phyloP scores from a whole-genome alignment of 2,113 vertebrate genomes.

The Labrus mixtus region DNA sequence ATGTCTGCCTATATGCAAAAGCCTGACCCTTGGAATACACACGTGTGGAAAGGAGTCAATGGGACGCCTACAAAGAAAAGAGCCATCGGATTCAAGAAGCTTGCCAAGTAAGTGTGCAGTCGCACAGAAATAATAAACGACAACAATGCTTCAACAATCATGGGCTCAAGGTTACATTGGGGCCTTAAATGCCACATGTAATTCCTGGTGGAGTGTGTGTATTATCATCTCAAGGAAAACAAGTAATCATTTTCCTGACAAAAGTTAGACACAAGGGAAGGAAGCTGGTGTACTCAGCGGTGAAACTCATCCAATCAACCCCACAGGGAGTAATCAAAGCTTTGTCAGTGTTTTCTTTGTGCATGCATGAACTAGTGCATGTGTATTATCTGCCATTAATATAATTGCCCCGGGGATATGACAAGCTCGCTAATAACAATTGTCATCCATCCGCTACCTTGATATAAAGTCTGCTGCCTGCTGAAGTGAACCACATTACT shows the following conservation, averaged over 20 bases:
- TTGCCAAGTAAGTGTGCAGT: constrained; percentile 92
- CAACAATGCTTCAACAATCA: background rate
- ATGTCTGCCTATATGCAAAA: constrained; percentile 80
- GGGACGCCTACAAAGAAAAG: constrained; percentile 97
- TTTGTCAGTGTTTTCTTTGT: constrained; percentile 42
- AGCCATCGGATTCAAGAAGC: constrained; percentile 97
- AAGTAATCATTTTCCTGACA: constrained; percentile 44
- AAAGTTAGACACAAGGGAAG: constrained; percentile 45
- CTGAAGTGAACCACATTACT: constrained; percentile 14
- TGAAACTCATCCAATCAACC: constrained; percentile 76
- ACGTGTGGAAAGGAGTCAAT: constrained; percentile 95
- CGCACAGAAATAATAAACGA: background rate
- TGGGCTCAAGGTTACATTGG: background rate
- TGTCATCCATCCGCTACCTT: constrained; percentile 55
- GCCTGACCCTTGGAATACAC: constrained; percentile 95
- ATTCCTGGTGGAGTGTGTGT: background rate
- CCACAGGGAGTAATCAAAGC: constrained; percentile 75
- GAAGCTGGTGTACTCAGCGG: constrained; percentile 45
- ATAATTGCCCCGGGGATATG: constrained; percentile 77
- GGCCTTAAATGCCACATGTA: constrained; percentile 29
- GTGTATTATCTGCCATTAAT: constrained; percentile 67
- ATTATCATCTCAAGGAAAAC: constrained; percentile 29
- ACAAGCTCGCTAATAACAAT: constrained; percentile 72
- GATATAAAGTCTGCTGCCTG: constrained; percentile 36
- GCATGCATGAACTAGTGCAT: constrained; percentile 12